Base-by-base conservation (phyloP, 2,113 vertebrate genomes). In the Hiodon alosoides region DNA sequence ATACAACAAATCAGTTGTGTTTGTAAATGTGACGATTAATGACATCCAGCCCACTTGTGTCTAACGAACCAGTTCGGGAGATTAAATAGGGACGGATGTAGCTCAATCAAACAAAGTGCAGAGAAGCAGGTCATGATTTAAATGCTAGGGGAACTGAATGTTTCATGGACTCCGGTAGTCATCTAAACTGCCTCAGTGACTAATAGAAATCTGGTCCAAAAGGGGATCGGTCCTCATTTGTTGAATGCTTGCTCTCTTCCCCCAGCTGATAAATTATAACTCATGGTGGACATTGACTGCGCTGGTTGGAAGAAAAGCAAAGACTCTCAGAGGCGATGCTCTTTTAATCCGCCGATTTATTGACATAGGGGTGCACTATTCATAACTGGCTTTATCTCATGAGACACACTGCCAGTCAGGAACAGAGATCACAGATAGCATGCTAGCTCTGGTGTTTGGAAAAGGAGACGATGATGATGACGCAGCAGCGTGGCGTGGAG, bases 61-160 rank as follows among this genome's bases (percentile, higher is more conserved):
- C 68, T 69, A 69, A 52, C 51, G 52, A 50, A 10, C 2, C 14
- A 7, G 51, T 53, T n/a, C 54, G 3, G 31, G 53, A 69, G 53
- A 69, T n/a, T 16, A 69, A 55, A 50, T n/a, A 69, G 4, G n/a
- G 50, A 7, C 52, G 8, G 51, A 69, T 69, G 50, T 69, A 55
- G 16, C n/a, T 53, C 52, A 53, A 53, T 69, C 53, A 55, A 50
- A 68, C 10, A 13, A 48, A 14, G 47, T 31, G 11, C 67, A 11
- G 67, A 50, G 10, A 7, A 50, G 10, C 51, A 68, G 48, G 68
- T 31, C 54, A 50, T n/a, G 53, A n/a, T 47, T 66, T 75, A 52
- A 75, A 75, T 51, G 74, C 74, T 69, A 67, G 69, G 54, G 17
- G 51, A 67, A 68, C 65, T 17, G 57, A 74, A 74, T 74, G 54